phyloP scores from a whole-genome alignment of 2,797 vertebrate genomes.

The Ceryle rudis region DNA sequence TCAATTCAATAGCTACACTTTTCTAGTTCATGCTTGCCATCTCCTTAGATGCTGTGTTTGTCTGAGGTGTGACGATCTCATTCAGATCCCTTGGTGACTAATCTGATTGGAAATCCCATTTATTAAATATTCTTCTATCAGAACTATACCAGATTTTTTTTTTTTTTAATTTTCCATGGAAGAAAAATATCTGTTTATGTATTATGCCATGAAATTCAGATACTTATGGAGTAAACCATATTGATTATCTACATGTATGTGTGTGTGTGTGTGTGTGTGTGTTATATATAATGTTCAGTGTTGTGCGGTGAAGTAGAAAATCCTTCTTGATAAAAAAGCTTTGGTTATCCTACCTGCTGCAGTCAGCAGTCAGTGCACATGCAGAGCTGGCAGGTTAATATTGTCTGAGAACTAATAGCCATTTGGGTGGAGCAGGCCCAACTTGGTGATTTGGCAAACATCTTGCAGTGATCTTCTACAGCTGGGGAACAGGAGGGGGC shows the following conservation, averaged over 20 bases:
- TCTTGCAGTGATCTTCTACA: accelerated
- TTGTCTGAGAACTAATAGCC: accelerated
- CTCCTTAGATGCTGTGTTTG: not conserved
- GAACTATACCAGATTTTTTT: not conserved
- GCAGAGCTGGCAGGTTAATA: not conserved
- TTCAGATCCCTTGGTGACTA: not conserved
- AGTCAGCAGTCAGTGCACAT: not conserved
- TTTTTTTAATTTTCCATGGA: not conserved
- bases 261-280: no score
- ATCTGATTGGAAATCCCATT: not conserved
- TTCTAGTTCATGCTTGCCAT: not conserved
- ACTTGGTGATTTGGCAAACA: not conserved
- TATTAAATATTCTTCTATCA: not conserved
- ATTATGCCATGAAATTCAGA: not conserved
- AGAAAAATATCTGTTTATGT: not conserved
- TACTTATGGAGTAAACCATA: not conserved
- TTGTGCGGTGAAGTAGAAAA: not conserved
- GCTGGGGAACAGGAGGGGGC: not conserved
- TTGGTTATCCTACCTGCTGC: not conserved
- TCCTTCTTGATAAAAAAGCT: not conserved
- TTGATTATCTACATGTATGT: not conserved
- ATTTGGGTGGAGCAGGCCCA: not conserved
- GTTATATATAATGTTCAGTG: not conserved
- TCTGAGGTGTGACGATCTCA: not conserved
- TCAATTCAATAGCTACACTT: not conserved